Percentiles rank a stretch among this genome's conserved stretches.
phyloP scores from a whole-genome alignment of 2,888 invertebrate genomes.

The Automeris io region DNA sequence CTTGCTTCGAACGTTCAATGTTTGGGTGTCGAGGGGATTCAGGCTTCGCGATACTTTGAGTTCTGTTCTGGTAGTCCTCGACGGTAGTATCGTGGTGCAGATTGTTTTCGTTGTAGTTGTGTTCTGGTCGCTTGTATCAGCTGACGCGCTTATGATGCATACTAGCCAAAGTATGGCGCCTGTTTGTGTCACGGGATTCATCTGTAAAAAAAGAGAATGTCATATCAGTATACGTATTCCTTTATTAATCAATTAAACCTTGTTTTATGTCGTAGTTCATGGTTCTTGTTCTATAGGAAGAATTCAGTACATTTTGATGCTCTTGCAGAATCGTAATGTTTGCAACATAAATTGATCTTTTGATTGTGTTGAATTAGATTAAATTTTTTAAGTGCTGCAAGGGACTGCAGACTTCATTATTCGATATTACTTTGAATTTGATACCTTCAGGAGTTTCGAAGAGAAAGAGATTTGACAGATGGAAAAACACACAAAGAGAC shows the following conservation, averaged over 20 bases:
- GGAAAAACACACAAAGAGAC: too few relatives aligned
- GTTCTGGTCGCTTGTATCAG: conserved; percentile 50
- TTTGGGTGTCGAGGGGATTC: conserved; percentile 85
- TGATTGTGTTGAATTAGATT: too few relatives aligned
- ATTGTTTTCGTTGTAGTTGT: conserved; percentile 60
- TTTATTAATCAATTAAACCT: not conserved
- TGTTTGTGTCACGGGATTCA: conserved; percentile 66
- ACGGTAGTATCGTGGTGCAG: conserved; percentile 66
- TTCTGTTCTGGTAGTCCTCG: conserved; percentile 83
- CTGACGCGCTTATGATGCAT: conserved; percentile 35
- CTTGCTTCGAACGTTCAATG: conserved; percentile 85
- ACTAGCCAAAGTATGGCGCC: conserved; percentile 54
- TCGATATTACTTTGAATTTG: too few relatives aligned
- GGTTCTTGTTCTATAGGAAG: too few relatives aligned
- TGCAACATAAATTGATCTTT: too few relatives aligned
- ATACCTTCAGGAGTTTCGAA: too few relatives aligned
- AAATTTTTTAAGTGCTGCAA: too few relatives aligned
- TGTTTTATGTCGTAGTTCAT: too few relatives aligned
- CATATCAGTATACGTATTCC: not conserved
- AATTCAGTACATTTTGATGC: too few relatives aligned
- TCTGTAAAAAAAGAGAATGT: conserved; percentile 52
- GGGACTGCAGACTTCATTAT: too few relatives aligned
- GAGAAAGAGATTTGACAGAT: too few relatives aligned
- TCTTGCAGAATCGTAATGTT: too few relatives aligned
- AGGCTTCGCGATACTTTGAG: conserved; percentile 86